Percentiles rank a stretch among this genome's conserved stretches.
Conservation (phyloP, 2,888 invertebrate species). For the Aethes cnicana region DNA sequence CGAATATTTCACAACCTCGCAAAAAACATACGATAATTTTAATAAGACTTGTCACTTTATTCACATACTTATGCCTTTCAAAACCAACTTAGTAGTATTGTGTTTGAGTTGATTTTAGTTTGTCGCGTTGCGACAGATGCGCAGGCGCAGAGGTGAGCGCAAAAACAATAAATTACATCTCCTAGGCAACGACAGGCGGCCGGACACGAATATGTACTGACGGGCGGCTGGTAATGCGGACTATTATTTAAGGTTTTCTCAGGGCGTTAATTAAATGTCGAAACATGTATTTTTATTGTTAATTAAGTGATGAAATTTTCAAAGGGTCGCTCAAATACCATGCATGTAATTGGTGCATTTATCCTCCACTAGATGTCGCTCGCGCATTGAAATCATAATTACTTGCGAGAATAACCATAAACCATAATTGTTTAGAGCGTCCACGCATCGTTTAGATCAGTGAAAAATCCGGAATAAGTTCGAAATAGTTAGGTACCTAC, state of each 20-base stretch:
- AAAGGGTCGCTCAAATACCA: too few species aligned
- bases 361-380: too few species aligned
- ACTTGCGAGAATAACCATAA: too few species aligned
- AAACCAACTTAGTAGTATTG: not conserved
- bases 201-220: conserved; percentile 23
- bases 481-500: too few species aligned
- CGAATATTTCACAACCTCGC: conserved; percentile 5
- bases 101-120: not conserved
- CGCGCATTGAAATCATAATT: too few species aligned
- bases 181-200: conserved; percentile 24
- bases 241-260: conserved; percentile 11
- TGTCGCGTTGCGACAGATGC: conserved; percentile 35
- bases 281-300: too few species aligned
- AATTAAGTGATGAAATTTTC: too few species aligned
- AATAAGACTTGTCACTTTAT: conserved; percentile 23
- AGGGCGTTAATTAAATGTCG: conserved; percentile 9
- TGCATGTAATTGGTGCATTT: too few species aligned
- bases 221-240: conserved; percentile 10
- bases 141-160: conserved; percentile 41
- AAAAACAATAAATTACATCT: conserved; percentile 46
- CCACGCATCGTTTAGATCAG: too few species aligned
- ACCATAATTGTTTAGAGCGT: too few species aligned
- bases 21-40: conserved; percentile 15
- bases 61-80: not conserved
- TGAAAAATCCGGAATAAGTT: too few species aligned